Conservation (phyloP, 1,140 invertebrate genomes). For the Aculops lycopersici region DNA sequence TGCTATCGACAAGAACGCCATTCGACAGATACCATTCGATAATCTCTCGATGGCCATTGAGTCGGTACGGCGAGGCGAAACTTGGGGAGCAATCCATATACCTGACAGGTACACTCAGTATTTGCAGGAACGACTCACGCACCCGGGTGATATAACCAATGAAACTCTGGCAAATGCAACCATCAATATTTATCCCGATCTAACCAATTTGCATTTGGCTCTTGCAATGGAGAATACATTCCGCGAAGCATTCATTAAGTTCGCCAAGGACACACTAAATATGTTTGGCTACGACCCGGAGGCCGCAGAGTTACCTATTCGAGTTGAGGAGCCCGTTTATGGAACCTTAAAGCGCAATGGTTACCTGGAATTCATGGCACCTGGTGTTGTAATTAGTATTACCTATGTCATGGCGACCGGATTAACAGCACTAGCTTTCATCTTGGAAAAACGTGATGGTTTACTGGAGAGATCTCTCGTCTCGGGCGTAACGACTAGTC, state of each 20-base stretch:
- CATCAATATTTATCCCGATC: slow-evolving; percentile 8
- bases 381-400: slow-evolving; percentile 65
- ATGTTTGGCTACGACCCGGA: slow-evolving; percentile 3
- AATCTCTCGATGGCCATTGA: background rate
- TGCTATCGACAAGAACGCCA: slow-evolving; percentile 6
- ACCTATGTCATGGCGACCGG: slow-evolving; percentile 83
- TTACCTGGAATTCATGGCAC: slow-evolving; percentile 41
- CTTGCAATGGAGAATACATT: slow-evolving; percentile 5
- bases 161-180: slow-evolving; percentile 44
- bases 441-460: slow-evolving; percentile 60
- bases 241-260: slow-evolving; percentile 4
- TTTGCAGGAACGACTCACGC: background rate
- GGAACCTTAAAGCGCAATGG: slow-evolving; percentile 20
- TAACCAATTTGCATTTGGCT: slow-evolving; percentile 4
- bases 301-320: slow-evolving; percentile 10
- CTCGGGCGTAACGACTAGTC: slow-evolving; percentile 46
- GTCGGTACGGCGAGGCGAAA: background rate
- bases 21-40: slow-evolving; percentile 4
- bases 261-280: background rate
- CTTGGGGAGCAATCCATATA: background rate
- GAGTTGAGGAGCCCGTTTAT: slow-evolving; percentile 50
- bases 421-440: slow-evolving; percentile 53
- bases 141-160: slow-evolving; percentile 30
- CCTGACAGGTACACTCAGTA: background rate
- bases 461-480: slow-evolving; percentile 54